Evolutionary conservation across 2,888 invertebrate species (phyloP).

Genomic region (Hydroisotoma schaefferi): DNA sequence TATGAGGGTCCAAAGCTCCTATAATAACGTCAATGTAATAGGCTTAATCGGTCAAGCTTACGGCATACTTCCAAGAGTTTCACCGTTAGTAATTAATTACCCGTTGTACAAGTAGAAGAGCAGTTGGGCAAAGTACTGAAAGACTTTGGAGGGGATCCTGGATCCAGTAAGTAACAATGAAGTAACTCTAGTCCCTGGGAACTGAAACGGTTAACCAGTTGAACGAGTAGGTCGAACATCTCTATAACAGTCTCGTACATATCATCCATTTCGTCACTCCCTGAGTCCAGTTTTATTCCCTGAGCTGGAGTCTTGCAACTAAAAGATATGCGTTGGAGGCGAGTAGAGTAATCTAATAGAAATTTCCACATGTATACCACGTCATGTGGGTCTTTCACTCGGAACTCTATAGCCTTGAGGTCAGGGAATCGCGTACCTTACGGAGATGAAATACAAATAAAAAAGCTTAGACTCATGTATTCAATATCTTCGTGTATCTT

Average conservation of each 20-base stretch:
- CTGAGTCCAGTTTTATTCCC: slow-evolving; percentile 8
- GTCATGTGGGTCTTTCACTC: slow-evolving; percentile 14
- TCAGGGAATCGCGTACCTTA: slow-evolving; percentile 8
- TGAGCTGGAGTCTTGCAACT: slow-evolving; percentile 5
- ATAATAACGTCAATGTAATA: no score
- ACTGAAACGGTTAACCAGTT: slow-evolving; percentile 3
- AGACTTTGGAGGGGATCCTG: neutral
- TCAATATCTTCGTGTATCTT: no score
- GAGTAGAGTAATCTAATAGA: neutral
- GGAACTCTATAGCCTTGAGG: slow-evolving; percentile 7
- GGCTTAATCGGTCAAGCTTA: no score
- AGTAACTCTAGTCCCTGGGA: neutral
- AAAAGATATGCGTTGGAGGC: slow-evolving; percentile 11
- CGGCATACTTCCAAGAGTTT: no score
- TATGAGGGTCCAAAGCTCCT: neutral
- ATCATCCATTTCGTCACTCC: slow-evolving; percentile 8
- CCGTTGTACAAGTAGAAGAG: no score
- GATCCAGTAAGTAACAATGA: slow-evolving; percentile 14
- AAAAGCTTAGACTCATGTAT: no score
- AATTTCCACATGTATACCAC: slow-evolving; percentile 17
- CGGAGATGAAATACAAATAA: no score
- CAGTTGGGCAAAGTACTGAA: no score
- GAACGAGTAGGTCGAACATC: slow-evolving; percentile 4
- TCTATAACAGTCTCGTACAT: slow-evolving; percentile 13
- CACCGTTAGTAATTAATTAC: no score